Evolutionary conservation across 2,888 invertebrate species (phyloP).

Genomic region (Calephelis perditalis): DNA sequence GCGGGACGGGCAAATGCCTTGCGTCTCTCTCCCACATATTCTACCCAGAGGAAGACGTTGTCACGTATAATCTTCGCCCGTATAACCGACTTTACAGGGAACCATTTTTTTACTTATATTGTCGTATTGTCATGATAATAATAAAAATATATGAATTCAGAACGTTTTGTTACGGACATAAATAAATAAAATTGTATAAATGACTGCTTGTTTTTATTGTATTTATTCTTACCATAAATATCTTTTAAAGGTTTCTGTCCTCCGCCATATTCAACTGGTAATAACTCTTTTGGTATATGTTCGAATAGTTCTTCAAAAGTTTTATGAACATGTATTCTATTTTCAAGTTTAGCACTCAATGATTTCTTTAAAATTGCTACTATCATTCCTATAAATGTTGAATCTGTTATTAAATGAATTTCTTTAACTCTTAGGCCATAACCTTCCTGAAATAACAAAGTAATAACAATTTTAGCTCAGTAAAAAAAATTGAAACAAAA

Average conservation of each 20-base stretch:
- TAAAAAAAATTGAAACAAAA: too few relatives aligned
- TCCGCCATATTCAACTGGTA: conserved; percentile 43
- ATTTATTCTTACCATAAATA: conserved; percentile 25
- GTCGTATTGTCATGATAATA: too few relatives aligned
- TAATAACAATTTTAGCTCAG: too few relatives aligned
- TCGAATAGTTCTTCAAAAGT: conserved; percentile 36
- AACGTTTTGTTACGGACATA: background rate
- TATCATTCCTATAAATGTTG: conserved; percentile 40
- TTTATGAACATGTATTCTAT: conserved; percentile 41
- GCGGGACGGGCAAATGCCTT: too few relatives aligned
- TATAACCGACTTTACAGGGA: too few relatives aligned
- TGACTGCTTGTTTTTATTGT: background rate
- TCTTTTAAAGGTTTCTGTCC: conserved; percentile 22
- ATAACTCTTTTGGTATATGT: conserved; percentile 33
- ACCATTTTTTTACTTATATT: too few relatives aligned
- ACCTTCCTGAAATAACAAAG: conserved; percentile 35
- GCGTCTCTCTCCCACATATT: too few relatives aligned
- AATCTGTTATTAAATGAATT: conserved; percentile 42
- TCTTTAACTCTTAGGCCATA: conserved; percentile 43
- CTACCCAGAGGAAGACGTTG: too few relatives aligned
- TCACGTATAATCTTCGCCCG: too few relatives aligned
- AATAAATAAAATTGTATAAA: background rate
- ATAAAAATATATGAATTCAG: too few relatives aligned
- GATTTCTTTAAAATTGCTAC: conserved; percentile 41
- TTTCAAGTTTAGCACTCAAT: conserved; percentile 41